Evolutionary conservation across 2,113 vertebrate genomes (phyloP), one percentile per base, ranked within the genome.

Genomic region (Melozone crissalis): DNA sequence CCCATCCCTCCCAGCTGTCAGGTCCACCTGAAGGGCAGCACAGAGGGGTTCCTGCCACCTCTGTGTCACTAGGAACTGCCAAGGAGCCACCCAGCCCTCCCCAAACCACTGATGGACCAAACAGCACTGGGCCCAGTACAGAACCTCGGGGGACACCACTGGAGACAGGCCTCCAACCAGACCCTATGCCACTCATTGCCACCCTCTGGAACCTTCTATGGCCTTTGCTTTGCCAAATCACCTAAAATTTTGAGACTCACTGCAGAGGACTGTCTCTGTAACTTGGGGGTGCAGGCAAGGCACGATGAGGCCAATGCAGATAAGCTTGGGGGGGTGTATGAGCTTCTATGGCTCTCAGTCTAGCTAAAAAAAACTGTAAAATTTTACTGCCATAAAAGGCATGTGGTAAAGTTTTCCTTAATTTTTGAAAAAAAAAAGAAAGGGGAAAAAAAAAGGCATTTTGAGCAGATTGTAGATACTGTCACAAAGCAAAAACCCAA

Each of bases 401-500:
- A 52, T 69, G 41, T 11, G 68, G 44, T 12, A 49, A 92, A 90
- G 65, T 69, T 86, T 69, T 35, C 37, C 41, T 59, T 65, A 17
- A 23, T 88, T 82, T 77, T 30, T 44, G 31, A 61, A 63, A 51
- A 10, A 61, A 80, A 43, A n/a, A 30, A 11, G 2, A 5, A 17
- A 24, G 6, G 37, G 10, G 3, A 2, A 7, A 7, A 30, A 30
- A 39, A 21, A 54, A 28, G 12, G 43, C 52, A 71, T 55, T 82
- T 4, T 0, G 46, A 94, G 84, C 84, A 95, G 95, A 87, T 47
- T 95, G 89, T 76, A 93, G 89, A 52, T 59, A 90, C 89, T 86
- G 84, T 61, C 87, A 89, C 81, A 5, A 49, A 76, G 74, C 8
- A 79, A 78, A 65, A 85, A 58, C 61, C 57, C 19, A 84, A 27